These are phyloP conservation scores for Pseudomyrmex sp. DNA, from an alignment of 1,140 invertebrate genomes.

Conservation along the genomic window DNA sequence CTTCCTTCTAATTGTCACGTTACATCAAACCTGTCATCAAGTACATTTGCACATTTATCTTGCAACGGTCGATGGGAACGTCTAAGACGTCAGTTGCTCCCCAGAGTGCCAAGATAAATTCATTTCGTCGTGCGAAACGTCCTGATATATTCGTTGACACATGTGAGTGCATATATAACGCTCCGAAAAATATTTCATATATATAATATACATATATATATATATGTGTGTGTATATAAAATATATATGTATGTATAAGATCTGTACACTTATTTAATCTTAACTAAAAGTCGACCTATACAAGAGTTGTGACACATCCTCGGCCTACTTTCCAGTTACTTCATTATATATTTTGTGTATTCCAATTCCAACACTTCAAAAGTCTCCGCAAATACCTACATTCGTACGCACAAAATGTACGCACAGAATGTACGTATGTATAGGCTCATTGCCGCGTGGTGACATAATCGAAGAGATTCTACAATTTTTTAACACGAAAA, in stretches of 20 bases:
- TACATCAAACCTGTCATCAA: conserved; percentile 22
- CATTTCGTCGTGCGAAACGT: conserved; percentile 12
- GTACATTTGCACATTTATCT: neutral
- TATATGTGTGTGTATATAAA: too few relatives aligned
- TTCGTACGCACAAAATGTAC: too few relatives aligned
- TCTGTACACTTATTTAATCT: conserved; percentile 43
- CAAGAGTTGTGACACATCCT: conserved; percentile 40
- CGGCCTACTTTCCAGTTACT: conserved; percentile 33
- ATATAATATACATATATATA: too few relatives aligned
- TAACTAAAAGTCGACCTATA: conserved; percentile 14
- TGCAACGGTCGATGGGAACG: conserved; percentile 10
- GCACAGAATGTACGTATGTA: neutral
- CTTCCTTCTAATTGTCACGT: conserved; percentile 13
- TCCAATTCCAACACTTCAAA: neutral
- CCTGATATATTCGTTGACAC: conserved; percentile 45
- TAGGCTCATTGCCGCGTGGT: neutral
- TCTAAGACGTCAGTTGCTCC: conserved; percentile 19
- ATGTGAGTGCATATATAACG: conserved; percentile 5
- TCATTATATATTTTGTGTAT: conserved; percentile 14
- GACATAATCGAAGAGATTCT: neutral
- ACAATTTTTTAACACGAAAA: conserved; percentile 3
- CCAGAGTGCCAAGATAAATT: conserved; percentile 54
- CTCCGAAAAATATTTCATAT: conserved; percentile 41
- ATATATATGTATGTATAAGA: conserved; percentile 3
- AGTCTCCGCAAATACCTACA: too few relatives aligned